Base-by-base conservation (phyloP, 2,113 vertebrate genomes). In the Larimichthys polyactis region DNA sequence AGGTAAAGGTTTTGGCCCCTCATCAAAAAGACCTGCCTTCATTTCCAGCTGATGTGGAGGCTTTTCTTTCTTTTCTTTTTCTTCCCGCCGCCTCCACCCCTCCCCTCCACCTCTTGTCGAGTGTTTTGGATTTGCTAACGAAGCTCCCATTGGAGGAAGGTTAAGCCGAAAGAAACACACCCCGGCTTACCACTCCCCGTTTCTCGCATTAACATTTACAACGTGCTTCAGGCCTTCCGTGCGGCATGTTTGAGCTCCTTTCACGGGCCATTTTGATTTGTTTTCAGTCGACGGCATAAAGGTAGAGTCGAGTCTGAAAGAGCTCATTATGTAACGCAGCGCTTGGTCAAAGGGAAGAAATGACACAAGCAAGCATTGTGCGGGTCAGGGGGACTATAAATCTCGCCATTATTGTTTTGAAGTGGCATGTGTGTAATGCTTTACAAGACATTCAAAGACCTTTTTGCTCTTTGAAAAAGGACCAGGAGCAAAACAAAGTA, bases 1-100 rank as follows among this genome's bases (percentile, higher is more conserved):
- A 90, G 71, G 76, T 87, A 60, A 60, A 92, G 79, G 32, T 63
- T 40, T 67, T 90, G 86, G 87, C 82, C 44, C 57, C 54, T 65
- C 43, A 73, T 86, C 87, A 85, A 78, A 40, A 83, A 79, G 78
- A 70, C 70, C 64, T 24, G 49, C 57, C 80, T 88, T 81, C 54
- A 79, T 82, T 85, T 81, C 78, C 64, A 79, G 75, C 81, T 84
- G 62, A 81, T 66, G 48, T 75, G 44, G 46, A 12, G 22, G 1
- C 55, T 54, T 15, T 27, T 40, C 32, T 24, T 54, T 67, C 29
- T 58, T 54, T 29, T 67, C 12, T 59, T 63, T 69, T 43, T 78
- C 46, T 70, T 69, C n/a, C 32, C n/a, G 24, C 43, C 1, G 3
- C 32, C 32, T 36, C 32, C 32, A 36, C 32, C 36, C 36, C 36